phyloP scores from a whole-genome alignment of 2,797 vertebrate species.

The Parauchenoglanis punctatus region DNA sequence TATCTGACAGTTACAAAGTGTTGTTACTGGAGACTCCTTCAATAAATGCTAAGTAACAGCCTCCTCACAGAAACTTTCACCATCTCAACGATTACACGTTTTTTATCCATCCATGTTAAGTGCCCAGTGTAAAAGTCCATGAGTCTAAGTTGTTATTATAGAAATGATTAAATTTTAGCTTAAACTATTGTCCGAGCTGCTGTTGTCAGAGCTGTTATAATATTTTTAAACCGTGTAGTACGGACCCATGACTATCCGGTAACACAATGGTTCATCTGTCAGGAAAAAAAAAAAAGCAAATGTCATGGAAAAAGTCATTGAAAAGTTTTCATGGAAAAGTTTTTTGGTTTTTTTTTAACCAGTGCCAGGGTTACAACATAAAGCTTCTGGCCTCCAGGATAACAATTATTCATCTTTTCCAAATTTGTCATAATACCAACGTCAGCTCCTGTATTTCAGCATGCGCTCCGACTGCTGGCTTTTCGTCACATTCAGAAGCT shows the following conservation, averaged over 20 bases:
- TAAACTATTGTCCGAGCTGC: not conserved
- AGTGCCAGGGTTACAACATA: not conserved
- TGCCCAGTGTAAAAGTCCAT: not conserved
- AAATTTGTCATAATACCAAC: not conserved
- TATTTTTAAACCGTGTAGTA: not conserved
- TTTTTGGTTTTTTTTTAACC: too few species aligned
- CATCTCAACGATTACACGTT: not conserved
- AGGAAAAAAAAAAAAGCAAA: not conserved
- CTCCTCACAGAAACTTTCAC: not conserved
- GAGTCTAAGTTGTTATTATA: not conserved
- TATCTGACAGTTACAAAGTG: not conserved
- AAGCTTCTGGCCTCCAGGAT: not conserved
- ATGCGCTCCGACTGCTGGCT: slow-evolving; percentile 75
- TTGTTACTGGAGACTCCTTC: not conserved
- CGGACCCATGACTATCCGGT: not conserved
- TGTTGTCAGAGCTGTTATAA: not conserved
- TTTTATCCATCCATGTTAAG: not conserved
- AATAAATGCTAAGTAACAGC: not conserved
- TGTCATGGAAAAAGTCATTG: too few species aligned
- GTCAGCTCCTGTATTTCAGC: slow-evolving; percentile 61
- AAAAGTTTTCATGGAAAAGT: not conserved
- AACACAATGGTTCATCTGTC: not conserved
- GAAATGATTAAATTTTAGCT: not conserved
- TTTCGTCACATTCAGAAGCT: slow-evolving; percentile 81
- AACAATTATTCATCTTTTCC: not conserved